These are phyloP conservation scores for Cantharis flavilabris DNA, from an alignment of 2,888 invertebrate genomes.

Conservation along the genomic window DNA sequence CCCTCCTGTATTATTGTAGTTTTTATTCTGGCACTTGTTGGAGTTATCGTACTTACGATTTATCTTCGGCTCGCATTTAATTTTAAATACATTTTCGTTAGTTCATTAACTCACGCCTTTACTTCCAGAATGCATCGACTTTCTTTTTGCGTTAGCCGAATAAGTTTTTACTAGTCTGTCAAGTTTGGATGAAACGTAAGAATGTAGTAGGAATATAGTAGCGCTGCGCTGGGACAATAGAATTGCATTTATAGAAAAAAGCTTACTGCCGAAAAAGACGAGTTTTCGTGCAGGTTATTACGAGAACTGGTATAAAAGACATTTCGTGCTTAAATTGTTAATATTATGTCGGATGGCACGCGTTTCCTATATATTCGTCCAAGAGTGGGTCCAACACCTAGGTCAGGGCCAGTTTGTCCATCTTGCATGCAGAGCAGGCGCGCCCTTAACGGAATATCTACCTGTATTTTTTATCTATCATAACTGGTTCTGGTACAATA, in stretches of 20 bases:
- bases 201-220: constrained; percentile 36
- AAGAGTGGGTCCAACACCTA: constrained; percentile 40
- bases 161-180: constrained; percentile 39
- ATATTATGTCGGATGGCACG: constrained; percentile 24
- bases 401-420: constrained; percentile 45
- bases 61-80: neutral
- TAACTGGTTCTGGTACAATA: constrained; percentile 23
- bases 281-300: constrained; percentile 35
- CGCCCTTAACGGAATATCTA: constrained; percentile 41
- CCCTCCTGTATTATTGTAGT: neutral
- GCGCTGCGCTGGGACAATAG: constrained; percentile 35
- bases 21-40: neutral
- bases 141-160: constrained; percentile 21
- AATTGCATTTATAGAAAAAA: constrained; percentile 36
- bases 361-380: constrained; percentile 43
- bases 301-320: constrained; percentile 32
- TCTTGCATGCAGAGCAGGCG: constrained; percentile 44
- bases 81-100: neutral
- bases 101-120: constrained; percentile 12
- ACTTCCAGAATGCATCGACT: constrained; percentile 20
- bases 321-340: constrained; percentile 13
- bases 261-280: constrained; percentile 23
- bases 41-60: neutral
- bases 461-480: constrained; percentile 27
- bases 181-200: constrained; percentile 35